A percentile compares a stretch with the other conserved stretches of the same genome.
phyloP scores from a whole-genome alignment of 1,140 invertebrate genomes.

The Micrasema longulum region DNA sequence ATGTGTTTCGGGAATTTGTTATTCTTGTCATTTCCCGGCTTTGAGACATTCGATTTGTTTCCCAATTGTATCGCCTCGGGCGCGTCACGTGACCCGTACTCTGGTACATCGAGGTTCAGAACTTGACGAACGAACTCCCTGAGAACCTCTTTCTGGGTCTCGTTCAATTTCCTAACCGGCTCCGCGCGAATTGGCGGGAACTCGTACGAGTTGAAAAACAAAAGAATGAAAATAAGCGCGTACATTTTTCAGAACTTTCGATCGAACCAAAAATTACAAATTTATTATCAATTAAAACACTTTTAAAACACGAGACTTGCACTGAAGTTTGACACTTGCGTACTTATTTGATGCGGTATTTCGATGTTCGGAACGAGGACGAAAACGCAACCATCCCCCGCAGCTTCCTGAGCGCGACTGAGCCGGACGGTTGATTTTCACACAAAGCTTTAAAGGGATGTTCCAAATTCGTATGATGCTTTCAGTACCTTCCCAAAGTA shows the following conservation, averaged over 20 bases:
- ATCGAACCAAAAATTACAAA: no score
- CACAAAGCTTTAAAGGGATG: neutral
- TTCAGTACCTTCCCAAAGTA: neutral
- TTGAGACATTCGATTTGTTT: neutral
- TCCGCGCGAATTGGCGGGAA: slow-evolving; percentile 21
- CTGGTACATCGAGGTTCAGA: slow-evolving; percentile 33
- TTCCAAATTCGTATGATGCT: slow-evolving; percentile 1
- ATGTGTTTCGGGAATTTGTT: slow-evolving; percentile 43
- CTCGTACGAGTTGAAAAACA: neutral
- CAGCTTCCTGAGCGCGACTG: neutral
- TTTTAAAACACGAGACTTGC: no score
- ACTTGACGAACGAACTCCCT: slow-evolving; percentile 27
- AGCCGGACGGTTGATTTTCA: neutral
- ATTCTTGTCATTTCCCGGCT: neutral
- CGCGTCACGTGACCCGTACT: no score
- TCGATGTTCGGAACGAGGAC: no score
- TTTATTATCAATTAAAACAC: no score
- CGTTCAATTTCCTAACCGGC: slow-evolving; percentile 29
- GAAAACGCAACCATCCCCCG: neutral
- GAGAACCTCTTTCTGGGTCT: slow-evolving; percentile 41
- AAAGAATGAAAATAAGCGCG: slow-evolving; percentile 1
- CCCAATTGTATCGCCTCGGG: no score
- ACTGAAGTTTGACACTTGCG: no score
- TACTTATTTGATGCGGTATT: no score
- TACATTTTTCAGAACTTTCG: slow-evolving; percentile 18